Percentiles rank a stretch among this genome's conserved stretches.
Evolutionary conservation across 1,140 invertebrate species (phyloP).

Genomic region (Eriocheir sinensis): DNA sequence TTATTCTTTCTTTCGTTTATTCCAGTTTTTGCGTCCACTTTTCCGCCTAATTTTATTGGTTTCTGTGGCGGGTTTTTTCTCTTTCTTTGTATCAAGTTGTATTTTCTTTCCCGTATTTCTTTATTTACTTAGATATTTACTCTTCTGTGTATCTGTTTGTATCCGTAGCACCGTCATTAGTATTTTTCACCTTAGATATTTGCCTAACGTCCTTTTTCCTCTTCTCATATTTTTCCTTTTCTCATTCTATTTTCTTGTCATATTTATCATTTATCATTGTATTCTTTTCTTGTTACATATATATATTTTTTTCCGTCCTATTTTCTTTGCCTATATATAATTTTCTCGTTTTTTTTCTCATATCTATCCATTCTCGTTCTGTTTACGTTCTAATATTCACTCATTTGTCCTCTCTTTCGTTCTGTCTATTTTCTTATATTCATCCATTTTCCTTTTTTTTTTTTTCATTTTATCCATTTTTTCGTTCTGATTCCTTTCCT

Average conservation of each 20-base stretch:
- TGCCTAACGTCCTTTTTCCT: no score
- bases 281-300: no score
- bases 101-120: neutral
- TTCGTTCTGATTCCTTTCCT: neutral
- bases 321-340: no score
- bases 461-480: neutral
- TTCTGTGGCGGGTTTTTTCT: neutral
- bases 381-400: no score
- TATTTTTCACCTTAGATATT: no score
- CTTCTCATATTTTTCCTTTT: no score
- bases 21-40: neutral
- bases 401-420: no score
- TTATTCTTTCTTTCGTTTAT: constrained; percentile 18
- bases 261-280: no score
- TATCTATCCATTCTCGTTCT: no score
- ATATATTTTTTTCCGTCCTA: no score
- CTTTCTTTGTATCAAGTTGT: neutral
- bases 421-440: neutral
- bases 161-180: neutral
- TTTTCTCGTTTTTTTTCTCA: no score
- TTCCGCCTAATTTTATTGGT: neutral
- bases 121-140: neutral
- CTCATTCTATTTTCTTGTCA: no score
- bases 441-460: neutral
- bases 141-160: neutral